These are phyloP conservation scores for Conistra vaccinii DNA, from an alignment of 2,888 invertebrate species.

Conservation along the genomic window DNA sequence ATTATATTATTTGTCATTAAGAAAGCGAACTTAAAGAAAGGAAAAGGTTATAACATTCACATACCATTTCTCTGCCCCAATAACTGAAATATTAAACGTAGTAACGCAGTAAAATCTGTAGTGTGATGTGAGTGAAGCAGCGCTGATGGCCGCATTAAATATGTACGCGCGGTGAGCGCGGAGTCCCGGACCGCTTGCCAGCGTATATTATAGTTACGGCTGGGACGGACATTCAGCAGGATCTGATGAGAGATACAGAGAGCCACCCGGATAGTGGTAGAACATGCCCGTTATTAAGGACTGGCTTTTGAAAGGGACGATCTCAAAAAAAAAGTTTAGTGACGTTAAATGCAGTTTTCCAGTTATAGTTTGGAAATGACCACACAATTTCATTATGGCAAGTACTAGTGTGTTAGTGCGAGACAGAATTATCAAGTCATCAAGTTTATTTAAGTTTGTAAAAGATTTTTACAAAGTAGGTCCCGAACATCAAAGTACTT, in stretches of 20 bases:
- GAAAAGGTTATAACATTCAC: background rate
- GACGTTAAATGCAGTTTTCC: background rate
- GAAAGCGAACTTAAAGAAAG: background rate
- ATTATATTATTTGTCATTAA: too few species aligned
- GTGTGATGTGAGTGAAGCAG: slow-evolving; percentile 4
- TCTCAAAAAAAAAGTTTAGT: background rate
- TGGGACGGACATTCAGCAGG: background rate
- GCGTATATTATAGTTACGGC: background rate
- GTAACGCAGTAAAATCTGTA: slow-evolving; percentile 6
- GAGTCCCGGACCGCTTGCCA: too few species aligned
- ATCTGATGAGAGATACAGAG: background rate
- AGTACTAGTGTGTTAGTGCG: too few species aligned
- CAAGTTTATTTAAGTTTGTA: background rate
- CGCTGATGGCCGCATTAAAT: slow-evolving; percentile 36
- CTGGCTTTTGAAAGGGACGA: background rate
- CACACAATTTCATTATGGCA: too few species aligned
- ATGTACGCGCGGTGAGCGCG: slow-evolving; percentile 27
- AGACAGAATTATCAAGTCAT: too few species aligned
- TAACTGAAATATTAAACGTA: slow-evolving; percentile 17
- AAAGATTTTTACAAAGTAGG: background rate
- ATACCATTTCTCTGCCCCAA: background rate
- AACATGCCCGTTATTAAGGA: too few species aligned
- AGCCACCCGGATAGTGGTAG: background rate
- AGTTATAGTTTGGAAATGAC: background rate
- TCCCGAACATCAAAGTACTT: background rate